These are phyloP conservation scores for Caenorhabditis elegans DNA, from an alignment of 1,140 invertebrate species.

Conservation along the genomic window DNA sequence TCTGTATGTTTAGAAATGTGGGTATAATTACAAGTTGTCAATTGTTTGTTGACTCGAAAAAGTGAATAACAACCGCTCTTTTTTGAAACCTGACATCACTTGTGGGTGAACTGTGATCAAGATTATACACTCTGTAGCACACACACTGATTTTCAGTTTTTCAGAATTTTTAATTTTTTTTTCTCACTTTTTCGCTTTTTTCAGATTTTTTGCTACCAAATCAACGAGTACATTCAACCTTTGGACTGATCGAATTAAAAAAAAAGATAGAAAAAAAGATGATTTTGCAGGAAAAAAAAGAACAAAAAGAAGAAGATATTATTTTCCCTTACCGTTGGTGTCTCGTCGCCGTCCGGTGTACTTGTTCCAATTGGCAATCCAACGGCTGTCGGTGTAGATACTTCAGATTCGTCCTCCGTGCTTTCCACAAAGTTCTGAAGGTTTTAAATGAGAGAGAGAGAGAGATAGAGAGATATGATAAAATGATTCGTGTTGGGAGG, in stretches of 20 bases:
- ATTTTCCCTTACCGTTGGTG: conserved; percentile 20
- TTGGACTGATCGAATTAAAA: neutral
- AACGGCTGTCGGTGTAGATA: neutral
- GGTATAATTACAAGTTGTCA: too few species aligned
- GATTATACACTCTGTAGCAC: too few species aligned
- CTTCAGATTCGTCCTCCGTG: conserved; percentile 16
- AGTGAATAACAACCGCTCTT: too few species aligned
- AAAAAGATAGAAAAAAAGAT: neutral
- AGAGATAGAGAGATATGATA: neutral
- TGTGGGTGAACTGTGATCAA: neutral
- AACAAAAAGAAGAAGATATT: neutral
- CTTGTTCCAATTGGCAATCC: neutral
- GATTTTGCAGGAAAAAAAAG: neutral
- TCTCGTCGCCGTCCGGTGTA: neutral
- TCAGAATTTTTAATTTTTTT: too few species aligned
- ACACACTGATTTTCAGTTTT: neutral
- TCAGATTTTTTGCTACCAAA: too few species aligned
- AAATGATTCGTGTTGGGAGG: neutral
- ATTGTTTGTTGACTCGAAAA: too few species aligned
- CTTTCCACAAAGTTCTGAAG: conserved; percentile 14
- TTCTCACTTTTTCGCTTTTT: too few species aligned
- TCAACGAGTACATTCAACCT: neutral
- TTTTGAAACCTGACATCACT: neutral
- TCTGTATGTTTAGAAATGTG: neutral
- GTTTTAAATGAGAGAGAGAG: neutral